phyloP scores from a whole-genome alignment of 2,888 invertebrate genomes.

The Euzophera pinguis region DNA sequence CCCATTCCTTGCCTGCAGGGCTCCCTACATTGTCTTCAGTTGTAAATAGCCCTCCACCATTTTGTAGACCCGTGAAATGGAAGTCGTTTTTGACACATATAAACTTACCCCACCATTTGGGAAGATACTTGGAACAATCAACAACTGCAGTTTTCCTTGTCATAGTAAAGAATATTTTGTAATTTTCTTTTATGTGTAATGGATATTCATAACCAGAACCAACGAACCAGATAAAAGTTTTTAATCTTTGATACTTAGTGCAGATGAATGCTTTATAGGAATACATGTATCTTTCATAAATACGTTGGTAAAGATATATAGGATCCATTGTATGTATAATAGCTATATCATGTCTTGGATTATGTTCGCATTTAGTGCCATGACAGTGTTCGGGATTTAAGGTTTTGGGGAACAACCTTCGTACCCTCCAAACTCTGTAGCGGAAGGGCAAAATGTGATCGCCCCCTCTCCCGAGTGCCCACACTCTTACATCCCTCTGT shows the following conservation, averaged over 20 bases:
- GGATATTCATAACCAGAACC: constrained; percentile 44
- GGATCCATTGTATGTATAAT: constrained; percentile 40
- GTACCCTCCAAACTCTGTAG: constrained; percentile 43
- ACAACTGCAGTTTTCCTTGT: constrained; percentile 21
- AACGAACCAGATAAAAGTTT: constrained; percentile 22
- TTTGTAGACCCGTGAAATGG: constrained; percentile 36
- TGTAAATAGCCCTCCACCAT: constrained; percentile 39
- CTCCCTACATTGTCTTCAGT: background rate
- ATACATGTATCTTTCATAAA: constrained; percentile 26
- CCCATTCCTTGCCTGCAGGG: background rate
- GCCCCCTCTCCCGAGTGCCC: constrained; percentile 43
- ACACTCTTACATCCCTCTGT: constrained; percentile 41
- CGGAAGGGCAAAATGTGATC: constrained; percentile 36
- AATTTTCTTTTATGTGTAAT: constrained; percentile 45
- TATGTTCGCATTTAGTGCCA: constrained; percentile 43
- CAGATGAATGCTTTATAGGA: constrained; percentile 26
- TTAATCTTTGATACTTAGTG: background rate
- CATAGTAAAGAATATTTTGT: constrained; percentile 35
- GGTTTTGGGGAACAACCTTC: constrained; percentile 41
- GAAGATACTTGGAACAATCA: constrained; percentile 46
- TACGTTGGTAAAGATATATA: constrained; percentile 31
- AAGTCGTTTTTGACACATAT: constrained; percentile 41
- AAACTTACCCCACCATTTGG: constrained; percentile 59
- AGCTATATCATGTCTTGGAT: constrained; percentile 43
- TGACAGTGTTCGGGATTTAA: constrained; percentile 51